Evolutionary conservation across 1,140 invertebrate species (phyloP), one percentile per base, ranked within the genome.

Genomic region (Conus ventricosus): DNA sequence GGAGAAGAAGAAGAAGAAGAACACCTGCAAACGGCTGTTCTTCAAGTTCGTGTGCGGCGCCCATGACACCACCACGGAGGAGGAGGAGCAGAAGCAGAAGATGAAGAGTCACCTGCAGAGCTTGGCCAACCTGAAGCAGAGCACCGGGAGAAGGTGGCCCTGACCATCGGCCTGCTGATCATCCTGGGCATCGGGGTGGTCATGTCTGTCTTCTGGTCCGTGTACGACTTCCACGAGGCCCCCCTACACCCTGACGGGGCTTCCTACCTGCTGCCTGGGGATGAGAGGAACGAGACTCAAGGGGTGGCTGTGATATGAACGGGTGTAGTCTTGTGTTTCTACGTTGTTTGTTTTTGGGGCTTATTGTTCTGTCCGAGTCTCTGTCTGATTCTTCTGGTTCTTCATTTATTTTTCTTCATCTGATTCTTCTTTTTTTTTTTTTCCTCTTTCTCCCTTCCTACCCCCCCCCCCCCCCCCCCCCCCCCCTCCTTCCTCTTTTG

Each of bases 191-290:
- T 92, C 51, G 92, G 91, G 0, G 85, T 88, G 0, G 89, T 87
- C 54, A 82, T 93, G 88, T 93, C 78, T 93, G 88, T 92, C 10
- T 93, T 93, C 80, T 93, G 91, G 90, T 93, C 93, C 0, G 84
- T 88, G 53, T 92, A 91, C 91, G 89, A 91, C 76, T 93, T 91
- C 89, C 83, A 89, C 8, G 88, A 90, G 10, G 83, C 87, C 1
- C 88, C 88, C 13, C 87, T 84, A 81, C 87, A 89, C 85, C 88
- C 88, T 13, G 53, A 57, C 11, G 84, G 84, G 11, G 84, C 67
- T 13, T 53, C 23, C 23, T 20, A 27, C 11, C 57, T 88, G 15
- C 63, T 87, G 20, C 88, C 80, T 10, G 85, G 85, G 55, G 85
- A 87, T 51, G 53, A 76, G 10, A 39, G 51, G 80, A 20, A n/a